Evolutionary conservation across 2,888 invertebrate species (phyloP), one percentile per base, ranked within the genome.

Genomic region (Pocota personata): DNA sequence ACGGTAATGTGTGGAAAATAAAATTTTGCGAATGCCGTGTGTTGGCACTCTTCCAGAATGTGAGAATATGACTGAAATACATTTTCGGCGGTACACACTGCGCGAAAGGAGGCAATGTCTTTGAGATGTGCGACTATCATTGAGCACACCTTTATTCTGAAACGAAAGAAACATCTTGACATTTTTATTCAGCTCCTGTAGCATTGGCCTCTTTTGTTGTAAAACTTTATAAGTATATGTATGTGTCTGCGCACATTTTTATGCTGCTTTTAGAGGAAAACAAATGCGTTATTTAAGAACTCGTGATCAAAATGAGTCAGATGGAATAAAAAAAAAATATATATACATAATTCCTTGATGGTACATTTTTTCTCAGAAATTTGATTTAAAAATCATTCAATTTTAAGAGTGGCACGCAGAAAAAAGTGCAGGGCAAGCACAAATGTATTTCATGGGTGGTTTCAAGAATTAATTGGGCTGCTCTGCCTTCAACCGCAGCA

Each of bases 11-110:
- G 64, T 5, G 6, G 19, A 76, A 60, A 71, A 66, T 21, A 40
- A 57, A 55, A 57, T 19, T 24, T 64, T 64, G 37, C 46, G 35
- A 60, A 67, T 52, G 43, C 75, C 55, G 62, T 64, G 37, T 72
- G 57, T 82, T 82, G 82, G 82, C 77, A 72, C 1, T 19, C 19
- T 37, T 71, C 77, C 77, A 82, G 57, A 48, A 64, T 72, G 16
- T 24, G 57, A 48, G 30, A 71, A 66, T 76, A 71, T 71, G 24
- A 57, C 43, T 35, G 58, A 77, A 77, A 37, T 64, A 52, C 46
- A 64, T 82, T 75, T 82, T 62, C 48, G 76, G 66, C 46, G 55
- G 16, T 27, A 62, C 40, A 35, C 37, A 57, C 48, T 62, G 52
- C 27, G 21, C 57, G 48, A 24, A 55, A 64, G 57, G 16, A 40